These are phyloP conservation scores for Drosophila trichaetosa DNA, from an alignment of 2,888 invertebrate genomes.

Conservation along the genomic window DNA sequence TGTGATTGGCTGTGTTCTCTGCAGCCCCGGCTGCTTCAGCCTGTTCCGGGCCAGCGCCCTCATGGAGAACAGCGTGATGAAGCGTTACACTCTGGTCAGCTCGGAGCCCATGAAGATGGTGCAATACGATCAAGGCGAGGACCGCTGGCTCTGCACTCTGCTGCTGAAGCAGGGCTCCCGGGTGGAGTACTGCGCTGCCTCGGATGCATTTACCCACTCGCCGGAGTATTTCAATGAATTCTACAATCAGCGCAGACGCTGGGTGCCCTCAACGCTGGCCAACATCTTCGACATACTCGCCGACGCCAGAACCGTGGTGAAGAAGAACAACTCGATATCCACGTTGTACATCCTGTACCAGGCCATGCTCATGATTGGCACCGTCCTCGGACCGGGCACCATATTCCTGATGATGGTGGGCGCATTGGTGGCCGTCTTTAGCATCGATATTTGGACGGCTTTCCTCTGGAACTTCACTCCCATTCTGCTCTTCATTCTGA, in stretches of 20 bases:
- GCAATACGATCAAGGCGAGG: conserved; percentile 98
- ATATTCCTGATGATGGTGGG: conserved; percentile 93
- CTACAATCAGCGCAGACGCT: conserved; percentile 96
- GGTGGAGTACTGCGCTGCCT: conserved; percentile 97
- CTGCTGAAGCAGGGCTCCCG: conserved; percentile 95
- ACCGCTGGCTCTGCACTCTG: conserved; percentile 97
- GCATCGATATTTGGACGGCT: conserved; percentile 88
- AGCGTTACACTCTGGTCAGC: conserved; percentile 92
- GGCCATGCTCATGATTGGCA: conserved; percentile 89
- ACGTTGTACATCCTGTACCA: conserved; percentile 91
- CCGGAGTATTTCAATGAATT: conserved; percentile 97
- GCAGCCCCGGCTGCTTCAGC: conserved; percentile 96
- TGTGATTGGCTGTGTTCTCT: conserved; percentile 94
- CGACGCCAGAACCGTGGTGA: conserved; percentile 91
- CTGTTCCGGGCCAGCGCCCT: conserved; percentile 94
- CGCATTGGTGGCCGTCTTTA: conserved; percentile 90
- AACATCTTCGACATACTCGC: conserved; percentile 95
- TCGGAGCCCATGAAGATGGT: conserved; percentile 93
- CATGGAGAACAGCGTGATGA: conserved; percentile 96
- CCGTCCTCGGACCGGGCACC: conserved; percentile 90
- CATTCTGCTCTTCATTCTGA: conserved; percentile 88
- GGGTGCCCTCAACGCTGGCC: conserved; percentile 98
- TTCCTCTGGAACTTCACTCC: conserved; percentile 90
- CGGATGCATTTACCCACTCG: conserved; percentile 97
- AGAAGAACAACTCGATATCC: conserved; percentile 95